phyloP scores from a whole-genome alignment of 2,888 invertebrate genomes.

The Perizoma affinitatum region DNA sequence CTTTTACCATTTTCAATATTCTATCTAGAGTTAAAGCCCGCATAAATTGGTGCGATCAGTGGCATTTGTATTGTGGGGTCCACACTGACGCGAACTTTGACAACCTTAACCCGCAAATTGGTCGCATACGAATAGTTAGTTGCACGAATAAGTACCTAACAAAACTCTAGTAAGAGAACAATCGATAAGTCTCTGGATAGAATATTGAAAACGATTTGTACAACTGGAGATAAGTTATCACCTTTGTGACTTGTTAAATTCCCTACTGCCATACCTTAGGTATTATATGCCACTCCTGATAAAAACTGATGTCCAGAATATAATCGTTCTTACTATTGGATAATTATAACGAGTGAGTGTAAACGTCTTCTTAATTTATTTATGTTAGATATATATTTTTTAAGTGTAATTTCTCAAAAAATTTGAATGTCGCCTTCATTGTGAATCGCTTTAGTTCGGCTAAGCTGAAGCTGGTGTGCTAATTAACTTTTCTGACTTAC shows the following conservation, averaged over 20 bases:
- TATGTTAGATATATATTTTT: no score
- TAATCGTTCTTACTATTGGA: no score
- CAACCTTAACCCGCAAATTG: no score
- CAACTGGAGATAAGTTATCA: neutral
- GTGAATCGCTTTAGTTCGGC: conserved; percentile 26
- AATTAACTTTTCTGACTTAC: conserved; percentile 21
- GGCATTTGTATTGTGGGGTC: no score
- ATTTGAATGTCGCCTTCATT: conserved; percentile 14
- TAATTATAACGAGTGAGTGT: no score
- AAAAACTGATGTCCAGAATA: neutral
- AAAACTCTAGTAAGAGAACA: no score
- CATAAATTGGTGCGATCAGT: no score
- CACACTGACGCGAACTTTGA: no score
- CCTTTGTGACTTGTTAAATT: neutral
- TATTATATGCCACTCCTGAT: neutral
- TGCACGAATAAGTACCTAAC: no score
- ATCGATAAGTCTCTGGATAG: neutral
- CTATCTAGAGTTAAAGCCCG: neutral
- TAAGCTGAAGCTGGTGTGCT: conserved; percentile 33
- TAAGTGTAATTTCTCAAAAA: conserved; percentile 2
- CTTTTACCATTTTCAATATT: conserved; percentile 2
- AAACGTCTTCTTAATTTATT: no score
- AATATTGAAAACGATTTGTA: conserved; percentile 1
- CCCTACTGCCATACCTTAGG: neutral
- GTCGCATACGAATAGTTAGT: no score